Evolutionary conservation across 2,888 invertebrate genomes (phyloP), one percentile per base, ranked within the genome.

Genomic region (Eremobia ochroleuca): DNA sequence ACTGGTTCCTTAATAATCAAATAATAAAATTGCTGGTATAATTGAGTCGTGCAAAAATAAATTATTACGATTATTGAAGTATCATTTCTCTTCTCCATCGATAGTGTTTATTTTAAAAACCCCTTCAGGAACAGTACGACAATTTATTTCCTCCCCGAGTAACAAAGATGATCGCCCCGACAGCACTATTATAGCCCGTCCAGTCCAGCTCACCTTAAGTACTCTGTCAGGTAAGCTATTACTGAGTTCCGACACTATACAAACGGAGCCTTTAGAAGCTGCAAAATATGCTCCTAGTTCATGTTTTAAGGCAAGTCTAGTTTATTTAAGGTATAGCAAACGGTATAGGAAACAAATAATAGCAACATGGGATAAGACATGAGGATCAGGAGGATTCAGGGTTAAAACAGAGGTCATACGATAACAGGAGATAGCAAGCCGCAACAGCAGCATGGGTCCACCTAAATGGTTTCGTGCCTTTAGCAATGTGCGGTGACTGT

Each of bases 151-250:
- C 34, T 68, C 11, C 18, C 0, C 15, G 13, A 18, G 49, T 66
- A 59, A 40, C 25, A 31, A 37, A 46, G 46, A 37, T 11, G 58
- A 40, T 13, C 18, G 34, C 28, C 0, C 40, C 58, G 67, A 40
- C 62, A 64, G 77, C 62, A 64, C 67, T 77, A 82, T 79, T 34
- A 67, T 34, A 52, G 40, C 62, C 31, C 28, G 40, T 46, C 46
- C 62, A 40, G 67, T 46, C 9, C 37, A 77, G 73, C 62, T 58
- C 43, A 58, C 62, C 40, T n/a, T 34, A 43, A 58, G 64, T 43
- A 64, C 55, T 49, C 58, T 82, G 76, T 58, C 58, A 46, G 21
- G 34, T 62, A 79, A 77, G 68, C 77, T 82, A 68, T 68, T 77
- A 77, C 49, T 4, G 40, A 62, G 49, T 65, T 37, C 31, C 18